Evolutionary conservation across 2,888 invertebrate genomes (phyloP).

Genomic region (Aspidiotus rigidus): DNA sequence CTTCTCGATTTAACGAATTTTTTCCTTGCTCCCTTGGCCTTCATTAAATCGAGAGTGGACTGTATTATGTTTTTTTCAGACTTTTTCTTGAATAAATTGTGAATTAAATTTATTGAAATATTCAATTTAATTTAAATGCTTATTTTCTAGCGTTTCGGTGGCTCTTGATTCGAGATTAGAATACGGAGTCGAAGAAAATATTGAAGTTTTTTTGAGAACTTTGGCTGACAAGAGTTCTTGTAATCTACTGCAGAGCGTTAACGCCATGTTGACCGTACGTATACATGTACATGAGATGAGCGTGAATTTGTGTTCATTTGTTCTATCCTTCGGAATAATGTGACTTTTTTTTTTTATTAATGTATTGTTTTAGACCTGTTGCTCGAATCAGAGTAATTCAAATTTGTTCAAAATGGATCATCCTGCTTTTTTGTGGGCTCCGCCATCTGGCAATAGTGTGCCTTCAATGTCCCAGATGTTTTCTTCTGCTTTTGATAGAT

Average conservation of each 20-base stretch:
- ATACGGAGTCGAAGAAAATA: slow-evolving; percentile 57
- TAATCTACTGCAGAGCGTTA: slow-evolving; percentile 27
- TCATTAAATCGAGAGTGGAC: too few relatives aligned
- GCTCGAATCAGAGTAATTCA: slow-evolving; percentile 1
- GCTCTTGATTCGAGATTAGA: slow-evolving; percentile 71
- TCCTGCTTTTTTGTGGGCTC: slow-evolving; percentile 21
- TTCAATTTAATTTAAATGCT: neutral
- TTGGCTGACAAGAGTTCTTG: slow-evolving; percentile 25
- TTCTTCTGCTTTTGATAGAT: slow-evolving; percentile 57
- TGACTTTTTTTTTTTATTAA: too few relatives aligned
- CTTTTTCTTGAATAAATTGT: too few relatives aligned
- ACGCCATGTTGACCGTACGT: slow-evolving; percentile 22
- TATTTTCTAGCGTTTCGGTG: slow-evolving; percentile 50
- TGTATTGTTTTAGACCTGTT: slow-evolving; percentile 5
- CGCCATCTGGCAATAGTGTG: neutral
- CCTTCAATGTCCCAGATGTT: slow-evolving; percentile 47
- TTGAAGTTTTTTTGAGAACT: slow-evolving; percentile 24
- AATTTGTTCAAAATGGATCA: slow-evolving; percentile 25
- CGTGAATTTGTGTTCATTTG: too few relatives aligned
- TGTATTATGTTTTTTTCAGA: too few relatives aligned
- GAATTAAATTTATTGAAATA: too few relatives aligned
- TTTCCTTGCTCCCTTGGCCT: too few relatives aligned
- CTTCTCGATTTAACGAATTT: too few relatives aligned
- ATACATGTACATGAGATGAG: neutral
- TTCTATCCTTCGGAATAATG: neutral